Conservation (phyloP, 2,888 invertebrate genomes). For the Dryomyza anilis region DNA sequence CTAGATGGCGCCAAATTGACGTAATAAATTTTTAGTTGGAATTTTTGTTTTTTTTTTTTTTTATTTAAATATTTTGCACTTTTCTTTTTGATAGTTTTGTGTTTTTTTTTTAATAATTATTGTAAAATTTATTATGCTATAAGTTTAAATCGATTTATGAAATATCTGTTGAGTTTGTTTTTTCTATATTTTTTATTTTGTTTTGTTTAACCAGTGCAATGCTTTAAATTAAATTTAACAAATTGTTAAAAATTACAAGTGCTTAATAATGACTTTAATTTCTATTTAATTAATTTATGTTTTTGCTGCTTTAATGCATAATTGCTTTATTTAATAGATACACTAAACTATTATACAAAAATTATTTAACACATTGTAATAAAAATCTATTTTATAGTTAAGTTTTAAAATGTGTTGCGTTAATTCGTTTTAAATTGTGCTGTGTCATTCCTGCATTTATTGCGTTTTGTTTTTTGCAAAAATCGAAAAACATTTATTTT, state of each 20-base stretch:
- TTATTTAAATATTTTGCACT: neutral
- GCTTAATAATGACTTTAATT: neutral
- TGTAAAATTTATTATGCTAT: neutral
- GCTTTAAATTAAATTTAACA: too few species aligned
- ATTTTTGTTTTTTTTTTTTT: conserved; percentile 10
- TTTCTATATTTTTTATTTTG: neutral
- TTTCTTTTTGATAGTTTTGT: neutral
- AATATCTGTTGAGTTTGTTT: neutral
- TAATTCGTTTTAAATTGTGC: too few species aligned
- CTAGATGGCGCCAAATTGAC: conserved; percentile 49
- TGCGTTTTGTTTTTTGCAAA: too few species aligned
- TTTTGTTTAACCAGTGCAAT: neutral
- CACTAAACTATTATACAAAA: too few species aligned
- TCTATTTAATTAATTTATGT: too few species aligned
- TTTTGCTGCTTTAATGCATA: neutral
- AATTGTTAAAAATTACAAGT: too few species aligned
- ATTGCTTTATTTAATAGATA: too few species aligned
- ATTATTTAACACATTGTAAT: too few species aligned
- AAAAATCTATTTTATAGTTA: too few species aligned
- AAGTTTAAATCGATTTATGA: conserved; percentile 1
- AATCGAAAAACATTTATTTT: too few species aligned
- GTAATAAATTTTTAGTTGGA: conserved; percentile 40
- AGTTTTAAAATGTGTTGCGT: too few species aligned
- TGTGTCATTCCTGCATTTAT: too few species aligned
- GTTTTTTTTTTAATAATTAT: neutral